Conservation (phyloP, 2,113 vertebrate genomes). For the Myotis davidii region DNA sequence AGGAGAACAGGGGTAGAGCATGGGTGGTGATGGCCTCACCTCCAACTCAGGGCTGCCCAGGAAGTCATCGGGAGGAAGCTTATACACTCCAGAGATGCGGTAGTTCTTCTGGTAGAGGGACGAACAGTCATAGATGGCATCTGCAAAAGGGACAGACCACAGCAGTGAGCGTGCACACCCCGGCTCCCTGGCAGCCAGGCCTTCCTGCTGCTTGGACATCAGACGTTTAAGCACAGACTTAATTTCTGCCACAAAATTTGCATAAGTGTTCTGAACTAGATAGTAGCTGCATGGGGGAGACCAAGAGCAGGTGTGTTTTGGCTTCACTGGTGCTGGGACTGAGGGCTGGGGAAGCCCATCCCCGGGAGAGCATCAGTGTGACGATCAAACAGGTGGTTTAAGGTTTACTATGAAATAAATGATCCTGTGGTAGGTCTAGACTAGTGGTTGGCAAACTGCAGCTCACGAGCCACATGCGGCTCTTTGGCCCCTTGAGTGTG, state of each 20-base stretch:
- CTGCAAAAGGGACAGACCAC: slow-evolving; percentile 80
- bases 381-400: neutral
- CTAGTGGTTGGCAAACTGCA: too few species aligned
- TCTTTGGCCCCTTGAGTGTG: too few species aligned
- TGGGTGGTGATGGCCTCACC: slow-evolving; percentile 83
- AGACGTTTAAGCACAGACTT: neutral
- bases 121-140: slow-evolving; percentile 96
- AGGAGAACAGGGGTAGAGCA: neutral
- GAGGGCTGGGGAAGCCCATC: neutral
- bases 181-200: accelerated
- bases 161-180: slow-evolving; percentile 25
- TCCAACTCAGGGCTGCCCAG: slow-evolving; percentile 93
- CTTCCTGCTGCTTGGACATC: neutral
- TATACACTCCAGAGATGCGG: slow-evolving; percentile 95
- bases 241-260: neutral
- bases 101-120: slow-evolving; percentile 96
- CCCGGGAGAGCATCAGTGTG: neutral
- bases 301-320: neutral
- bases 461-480: too few species aligned
- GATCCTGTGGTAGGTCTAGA: neutral
- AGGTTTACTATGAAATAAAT: neutral
- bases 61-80: slow-evolving; percentile 95
- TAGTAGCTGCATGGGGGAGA: neutral
- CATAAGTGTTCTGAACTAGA: neutral
- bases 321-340: neutral